Evolutionary conservation across 2,797 vertebrate genomes (phyloP).

Genomic region (Jordanella pulchra): DNA sequence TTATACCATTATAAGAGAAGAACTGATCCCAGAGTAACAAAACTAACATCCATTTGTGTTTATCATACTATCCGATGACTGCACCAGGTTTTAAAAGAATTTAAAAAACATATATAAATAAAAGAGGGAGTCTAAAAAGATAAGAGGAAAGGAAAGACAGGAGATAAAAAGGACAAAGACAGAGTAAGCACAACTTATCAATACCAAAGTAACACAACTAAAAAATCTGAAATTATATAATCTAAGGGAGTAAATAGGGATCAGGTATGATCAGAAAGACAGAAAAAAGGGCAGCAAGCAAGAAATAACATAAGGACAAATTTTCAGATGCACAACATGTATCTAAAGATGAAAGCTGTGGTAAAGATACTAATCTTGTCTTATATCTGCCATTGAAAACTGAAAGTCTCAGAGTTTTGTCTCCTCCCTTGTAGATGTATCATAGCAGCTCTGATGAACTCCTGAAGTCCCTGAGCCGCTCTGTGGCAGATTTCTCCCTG

Average conservation of each 20-base stretch:
- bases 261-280: neutral
- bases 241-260: neutral
- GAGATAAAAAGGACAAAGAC: neutral
- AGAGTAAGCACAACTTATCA: neutral
- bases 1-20: neutral
- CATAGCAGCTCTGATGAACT: conserved; percentile 60
- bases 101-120: neutral
- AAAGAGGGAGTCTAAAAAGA: neutral
- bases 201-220: neutral
- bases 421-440: conserved; percentile 31
- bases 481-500: conserved; percentile 36
- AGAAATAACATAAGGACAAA: neutral
- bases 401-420: conserved; percentile 8
- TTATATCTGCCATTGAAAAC: neutral
- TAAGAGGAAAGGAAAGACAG: neutral
- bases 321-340: neutral
- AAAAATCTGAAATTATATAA: neutral
- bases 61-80: neutral
- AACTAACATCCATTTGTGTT: neutral
- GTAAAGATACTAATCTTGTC: neutral
- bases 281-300: neutral
- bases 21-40: neutral
- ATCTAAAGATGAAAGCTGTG: neutral
- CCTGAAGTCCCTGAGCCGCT: conserved; percentile 40
- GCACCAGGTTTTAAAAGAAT: neutral